Evolutionary conservation across 2,888 invertebrate genomes (phyloP).

Genomic region (Lasioglossum morio): DNA sequence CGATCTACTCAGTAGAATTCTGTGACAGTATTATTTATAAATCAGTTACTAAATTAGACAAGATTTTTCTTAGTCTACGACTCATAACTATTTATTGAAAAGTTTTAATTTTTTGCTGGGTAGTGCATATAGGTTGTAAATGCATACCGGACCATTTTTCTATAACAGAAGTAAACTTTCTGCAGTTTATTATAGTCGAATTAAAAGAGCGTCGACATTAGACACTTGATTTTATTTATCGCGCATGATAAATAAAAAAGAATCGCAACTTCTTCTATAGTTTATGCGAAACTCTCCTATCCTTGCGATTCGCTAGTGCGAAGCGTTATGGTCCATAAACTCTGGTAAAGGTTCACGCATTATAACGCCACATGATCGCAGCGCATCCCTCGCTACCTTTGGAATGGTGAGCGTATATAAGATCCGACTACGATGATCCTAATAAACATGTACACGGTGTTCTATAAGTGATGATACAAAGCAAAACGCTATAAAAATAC

Average conservation of each 20-base stretch:
- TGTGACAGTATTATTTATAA: too few species aligned
- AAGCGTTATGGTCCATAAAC: conserved; percentile 66
- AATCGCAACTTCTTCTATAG: conserved; percentile 22
- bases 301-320: conserved; percentile 43
- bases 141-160: neutral
- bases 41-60: too few species aligned
- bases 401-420: conserved; percentile 29
- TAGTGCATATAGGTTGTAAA: neutral
- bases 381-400: conserved; percentile 27
- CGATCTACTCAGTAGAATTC: too few species aligned
- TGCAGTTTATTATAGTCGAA: neutral
- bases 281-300: conserved; percentile 37
- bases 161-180: neutral
- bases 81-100: neutral
- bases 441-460: conserved; percentile 53
- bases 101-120: neutral
- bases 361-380: conserved; percentile 60
- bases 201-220: neutral
- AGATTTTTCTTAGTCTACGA: neutral
- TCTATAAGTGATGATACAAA: conserved; percentile 35
- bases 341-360: conserved; percentile 50
- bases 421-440: conserved; percentile 40
- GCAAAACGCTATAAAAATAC: neutral
- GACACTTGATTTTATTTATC: neutral
- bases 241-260: neutral